Percentiles rank a stretch among this genome's conserved stretches.
Conservation (phyloP, 2,113 vertebrate genomes). For the Entomyzon cyanotis region DNA sequence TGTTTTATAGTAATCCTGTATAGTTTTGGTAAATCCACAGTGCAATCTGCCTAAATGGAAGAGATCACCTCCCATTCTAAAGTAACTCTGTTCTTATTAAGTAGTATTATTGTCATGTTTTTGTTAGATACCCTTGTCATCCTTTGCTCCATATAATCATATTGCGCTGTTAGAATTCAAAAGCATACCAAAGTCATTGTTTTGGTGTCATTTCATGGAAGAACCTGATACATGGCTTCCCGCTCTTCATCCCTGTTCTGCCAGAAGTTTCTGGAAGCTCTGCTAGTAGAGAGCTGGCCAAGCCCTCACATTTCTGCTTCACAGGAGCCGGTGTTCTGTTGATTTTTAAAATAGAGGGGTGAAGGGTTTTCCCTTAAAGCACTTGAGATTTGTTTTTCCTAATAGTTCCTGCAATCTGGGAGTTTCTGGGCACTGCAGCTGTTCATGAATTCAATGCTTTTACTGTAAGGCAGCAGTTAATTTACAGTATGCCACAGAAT, state of each 20-base stretch:
- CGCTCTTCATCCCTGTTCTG: neutral
- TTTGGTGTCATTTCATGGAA: neutral
- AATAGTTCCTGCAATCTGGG: neutral
- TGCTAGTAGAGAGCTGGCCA: neutral
- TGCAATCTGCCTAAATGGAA: neutral
- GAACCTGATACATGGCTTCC: neutral
- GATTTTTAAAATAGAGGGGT: neutral
- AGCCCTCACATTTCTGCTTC: neutral
- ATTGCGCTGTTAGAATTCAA: neutral
- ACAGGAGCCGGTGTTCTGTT: neutral
- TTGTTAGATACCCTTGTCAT: neutral
- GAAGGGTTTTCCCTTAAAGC: neutral
- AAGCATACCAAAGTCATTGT: neutral
- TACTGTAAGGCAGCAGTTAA: conserved; percentile 29
- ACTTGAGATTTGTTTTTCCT: neutral
- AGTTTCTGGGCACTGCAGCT: conserved; percentile 16
- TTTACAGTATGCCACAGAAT: neutral
- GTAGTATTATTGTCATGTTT: neutral
- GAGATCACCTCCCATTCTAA: neutral
- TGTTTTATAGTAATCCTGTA: neutral
- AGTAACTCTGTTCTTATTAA: neutral
- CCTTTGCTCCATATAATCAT: neutral
- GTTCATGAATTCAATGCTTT: neutral
- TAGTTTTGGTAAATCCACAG: neutral
- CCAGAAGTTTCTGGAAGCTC: neutral